Conservation (phyloP, 1,140 invertebrate genomes). For the Latrodectus geometricus region DNA sequence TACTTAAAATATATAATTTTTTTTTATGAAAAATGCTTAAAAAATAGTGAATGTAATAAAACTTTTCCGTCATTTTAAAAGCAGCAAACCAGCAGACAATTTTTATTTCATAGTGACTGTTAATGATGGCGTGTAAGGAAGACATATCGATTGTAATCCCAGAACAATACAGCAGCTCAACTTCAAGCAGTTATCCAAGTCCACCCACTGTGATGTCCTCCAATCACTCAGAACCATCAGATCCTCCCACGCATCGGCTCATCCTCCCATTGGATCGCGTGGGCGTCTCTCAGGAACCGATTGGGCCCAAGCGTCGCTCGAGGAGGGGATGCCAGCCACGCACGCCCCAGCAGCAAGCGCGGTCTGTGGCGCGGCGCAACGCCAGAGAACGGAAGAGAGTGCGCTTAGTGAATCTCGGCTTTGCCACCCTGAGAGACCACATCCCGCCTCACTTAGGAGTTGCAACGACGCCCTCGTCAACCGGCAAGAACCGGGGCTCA, state of each 20-base stretch:
- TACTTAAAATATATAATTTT: neutral
- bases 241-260: conserved; percentile 38
- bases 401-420: conserved; percentile 68
- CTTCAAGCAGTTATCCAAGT: neutral
- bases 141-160: neutral
- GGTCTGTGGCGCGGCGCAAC: conserved; percentile 69
- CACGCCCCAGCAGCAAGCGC: conserved; percentile 62
- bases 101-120: neutral
- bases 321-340: conserved; percentile 34
- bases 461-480: conserved; percentile 67
- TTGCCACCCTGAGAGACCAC: conserved; percentile 61
- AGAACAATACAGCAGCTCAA: conserved; percentile 1
- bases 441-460: conserved; percentile 48
- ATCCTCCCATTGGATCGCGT: conserved; percentile 45
- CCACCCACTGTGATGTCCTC: neutral
- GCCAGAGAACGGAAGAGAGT: conserved; percentile 70
- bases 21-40: neutral
- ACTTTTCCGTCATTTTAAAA: neutral
- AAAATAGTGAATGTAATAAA: neutral
- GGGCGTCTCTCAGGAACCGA: conserved; percentile 25
- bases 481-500: neutral
- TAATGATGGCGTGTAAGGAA: neutral
- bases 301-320: conserved; percentile 23
- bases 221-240: conserved; percentile 15
- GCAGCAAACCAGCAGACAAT: neutral